Evolutionary conservation across 1,140 invertebrate species (phyloP).

Genomic region (Hylyphantes graminicola): DNA sequence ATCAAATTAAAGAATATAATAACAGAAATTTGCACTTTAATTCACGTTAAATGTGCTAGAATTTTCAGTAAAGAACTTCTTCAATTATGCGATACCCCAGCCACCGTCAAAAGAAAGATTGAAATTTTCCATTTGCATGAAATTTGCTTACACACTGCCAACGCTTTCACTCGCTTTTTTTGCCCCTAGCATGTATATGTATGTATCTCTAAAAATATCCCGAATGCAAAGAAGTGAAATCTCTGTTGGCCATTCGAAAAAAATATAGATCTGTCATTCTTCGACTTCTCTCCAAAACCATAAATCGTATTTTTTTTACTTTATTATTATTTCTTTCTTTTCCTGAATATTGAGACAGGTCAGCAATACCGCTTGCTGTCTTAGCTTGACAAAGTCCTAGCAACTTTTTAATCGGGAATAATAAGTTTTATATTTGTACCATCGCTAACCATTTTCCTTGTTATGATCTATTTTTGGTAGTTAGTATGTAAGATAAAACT

Average conservation of each 20-base stretch:
- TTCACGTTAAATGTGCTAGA: no score
- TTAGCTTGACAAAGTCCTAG: slow-evolving; percentile 10
- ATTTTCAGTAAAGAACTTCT: no score
- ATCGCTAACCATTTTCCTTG: no score
- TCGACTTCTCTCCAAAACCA: slow-evolving; percentile 41
- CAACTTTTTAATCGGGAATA: no score
- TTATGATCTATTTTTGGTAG: no score
- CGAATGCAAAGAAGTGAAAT: slow-evolving; percentile 15
- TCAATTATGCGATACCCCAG: no score
- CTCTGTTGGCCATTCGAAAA: slow-evolving; percentile 22
- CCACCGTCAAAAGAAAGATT: not conserved
- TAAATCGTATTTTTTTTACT: slow-evolving; percentile 27
- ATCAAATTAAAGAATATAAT: no score
- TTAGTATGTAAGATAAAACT: no score
- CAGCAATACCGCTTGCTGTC: slow-evolving; percentile 32
- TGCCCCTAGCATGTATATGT: not conserved
- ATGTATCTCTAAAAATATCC: slow-evolving; percentile 3
- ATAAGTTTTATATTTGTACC: no score
- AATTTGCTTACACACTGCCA: not conserved
- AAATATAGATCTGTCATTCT: slow-evolving; percentile 46
- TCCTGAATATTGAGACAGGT: slow-evolving; percentile 33
- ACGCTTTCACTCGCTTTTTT: not conserved
- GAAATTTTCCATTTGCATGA: slow-evolving; percentile 26
- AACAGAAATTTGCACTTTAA: no score
- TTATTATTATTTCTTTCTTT: slow-evolving; percentile 12